Evolutionary conservation across 2,888 invertebrate species (phyloP), one percentile per base, ranked within the genome.

Genomic region (Megastigmus dorsalis): DNA sequence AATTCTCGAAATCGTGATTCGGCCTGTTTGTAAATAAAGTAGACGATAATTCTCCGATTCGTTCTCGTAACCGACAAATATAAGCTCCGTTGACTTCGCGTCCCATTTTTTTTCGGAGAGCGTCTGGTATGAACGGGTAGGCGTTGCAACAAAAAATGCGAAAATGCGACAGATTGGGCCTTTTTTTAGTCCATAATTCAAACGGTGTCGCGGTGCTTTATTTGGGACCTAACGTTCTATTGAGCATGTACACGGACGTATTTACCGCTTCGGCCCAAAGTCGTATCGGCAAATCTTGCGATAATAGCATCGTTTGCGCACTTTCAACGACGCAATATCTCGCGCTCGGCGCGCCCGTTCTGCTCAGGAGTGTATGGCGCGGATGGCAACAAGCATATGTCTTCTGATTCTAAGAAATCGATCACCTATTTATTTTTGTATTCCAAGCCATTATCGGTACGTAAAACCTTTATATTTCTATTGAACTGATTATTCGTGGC

Each of bases 241-340:
- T 75, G 6, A 65, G n/a, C 1, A 66, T 18, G 20, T 77, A 74
- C n/a, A 75, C 65, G 1, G 75, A 30, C 2, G 74, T 74, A 15
- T 78, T 79, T 5, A 75, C 72, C 6, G 77, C 75, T 77, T 79
- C 76, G 6, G 76, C 72, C 78, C 76, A 77, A 52, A 78, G 67
- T 9, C 43, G 52, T n/a, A 9, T 67, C 28, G 57, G 62, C 13
- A 80, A 28, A 18, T 43, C 52, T 52, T 66, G 75, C 7, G 77
- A 66, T n/a, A 78, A 28, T 10, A 79, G 43, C 77, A 79, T 79
- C 0, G 78, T 78, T 13, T 77, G 65, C 0, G 79, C 80, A 10
- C 73, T 69, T 41, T 80, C 79, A 3, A 76, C 72, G 9, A 81
- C 77, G 78, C 80, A 5, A 78, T 63, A 77, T 79, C 36, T 80